Evolutionary conservation across 2,113 vertebrate genomes (phyloP).

Genomic region (Phyllostomus hastatus): DNA sequence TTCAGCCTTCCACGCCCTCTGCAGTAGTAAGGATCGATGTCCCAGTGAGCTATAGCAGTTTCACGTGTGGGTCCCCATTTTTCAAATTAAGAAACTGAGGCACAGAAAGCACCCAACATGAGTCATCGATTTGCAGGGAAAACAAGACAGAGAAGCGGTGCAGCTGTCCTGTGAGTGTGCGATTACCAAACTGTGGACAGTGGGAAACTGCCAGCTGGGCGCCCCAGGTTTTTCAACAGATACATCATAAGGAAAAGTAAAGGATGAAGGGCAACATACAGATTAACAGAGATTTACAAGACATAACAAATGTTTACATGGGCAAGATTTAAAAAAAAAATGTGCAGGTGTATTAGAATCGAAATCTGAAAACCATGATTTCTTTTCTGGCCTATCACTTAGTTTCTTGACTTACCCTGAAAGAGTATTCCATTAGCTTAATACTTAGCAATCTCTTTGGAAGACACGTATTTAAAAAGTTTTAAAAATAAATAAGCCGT

Average conservation of each 20-base stretch:
- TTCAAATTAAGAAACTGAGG: slow-evolving; percentile 25
- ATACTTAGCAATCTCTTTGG: neutral
- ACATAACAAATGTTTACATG: neutral
- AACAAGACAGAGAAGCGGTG: neutral
- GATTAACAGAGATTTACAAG: neutral
- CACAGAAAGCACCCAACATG: neutral
- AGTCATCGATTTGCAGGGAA: neutral
- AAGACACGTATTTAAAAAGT: neutral
- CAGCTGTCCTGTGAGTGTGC: neutral
- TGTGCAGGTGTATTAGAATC: neutral
- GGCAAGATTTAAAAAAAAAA: neutral
- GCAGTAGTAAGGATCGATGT: neutral
- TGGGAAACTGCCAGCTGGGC: neutral
- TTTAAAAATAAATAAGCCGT: neutral
- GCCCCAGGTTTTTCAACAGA: neutral
- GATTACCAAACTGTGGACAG: neutral
- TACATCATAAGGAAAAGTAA: neutral
- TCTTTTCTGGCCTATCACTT: neutral
- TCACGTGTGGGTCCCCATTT: neutral
- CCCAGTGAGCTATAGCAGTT: neutral
- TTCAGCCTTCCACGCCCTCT: neutral
- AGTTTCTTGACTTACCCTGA: neutral
- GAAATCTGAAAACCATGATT: neutral
- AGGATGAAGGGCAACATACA: neutral
- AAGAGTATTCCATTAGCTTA: neutral